These are phyloP conservation scores for Eurytoma californica DNA, from an alignment of 2,888 invertebrate genomes.

Conservation along the genomic window DNA sequence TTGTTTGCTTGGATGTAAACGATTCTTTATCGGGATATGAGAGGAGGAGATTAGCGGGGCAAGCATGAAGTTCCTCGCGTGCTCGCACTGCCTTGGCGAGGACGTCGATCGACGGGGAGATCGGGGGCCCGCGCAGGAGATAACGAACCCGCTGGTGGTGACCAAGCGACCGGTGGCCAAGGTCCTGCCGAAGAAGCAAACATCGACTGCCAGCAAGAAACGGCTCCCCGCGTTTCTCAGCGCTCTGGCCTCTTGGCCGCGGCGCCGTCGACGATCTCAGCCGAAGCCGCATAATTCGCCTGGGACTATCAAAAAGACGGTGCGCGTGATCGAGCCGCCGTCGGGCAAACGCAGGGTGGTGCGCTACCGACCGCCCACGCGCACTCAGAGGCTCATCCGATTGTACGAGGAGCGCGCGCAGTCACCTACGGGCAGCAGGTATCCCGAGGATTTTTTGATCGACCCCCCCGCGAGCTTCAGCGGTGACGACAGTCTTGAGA, in stretches of 20 bases:
- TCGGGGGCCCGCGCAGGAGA: constrained; percentile 56
- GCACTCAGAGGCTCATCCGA: constrained; percentile 49
- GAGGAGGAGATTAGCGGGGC: not conserved
- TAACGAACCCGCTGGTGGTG: constrained; percentile 66
- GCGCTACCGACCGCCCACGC: constrained; percentile 3
- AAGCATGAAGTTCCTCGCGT: constrained; percentile 66
- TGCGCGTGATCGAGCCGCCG: constrained; percentile 40
- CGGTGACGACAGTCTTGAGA: constrained; percentile 62
- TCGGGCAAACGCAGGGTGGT: constrained; percentile 29
- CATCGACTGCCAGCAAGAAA: constrained; percentile 18
- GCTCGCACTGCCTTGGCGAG: constrained; percentile 64
- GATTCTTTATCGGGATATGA: constrained; percentile 25
- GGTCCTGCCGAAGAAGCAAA: constrained; percentile 34
- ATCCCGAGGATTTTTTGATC: constrained; percentile 64
- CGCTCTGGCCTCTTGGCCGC: constrained; percentile 45
- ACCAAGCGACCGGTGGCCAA: constrained; percentile 64
- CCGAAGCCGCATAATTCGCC: not conserved
- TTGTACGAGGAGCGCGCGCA: constrained; percentile 52
- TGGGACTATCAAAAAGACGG: constrained; percentile 6
- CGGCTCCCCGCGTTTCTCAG: constrained; percentile 62
- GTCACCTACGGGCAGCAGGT: constrained; percentile 10
- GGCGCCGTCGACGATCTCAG: constrained; percentile 25
- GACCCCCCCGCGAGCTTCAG: constrained; percentile 66
- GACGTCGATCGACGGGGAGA: constrained; percentile 48
- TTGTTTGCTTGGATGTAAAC: constrained; percentile 48